A percentile compares a stretch with the other conserved stretches of the same genome.
Conservation (phyloP, 2,113 vertebrate genomes). For the Pontoporia blainvillei region DNA sequence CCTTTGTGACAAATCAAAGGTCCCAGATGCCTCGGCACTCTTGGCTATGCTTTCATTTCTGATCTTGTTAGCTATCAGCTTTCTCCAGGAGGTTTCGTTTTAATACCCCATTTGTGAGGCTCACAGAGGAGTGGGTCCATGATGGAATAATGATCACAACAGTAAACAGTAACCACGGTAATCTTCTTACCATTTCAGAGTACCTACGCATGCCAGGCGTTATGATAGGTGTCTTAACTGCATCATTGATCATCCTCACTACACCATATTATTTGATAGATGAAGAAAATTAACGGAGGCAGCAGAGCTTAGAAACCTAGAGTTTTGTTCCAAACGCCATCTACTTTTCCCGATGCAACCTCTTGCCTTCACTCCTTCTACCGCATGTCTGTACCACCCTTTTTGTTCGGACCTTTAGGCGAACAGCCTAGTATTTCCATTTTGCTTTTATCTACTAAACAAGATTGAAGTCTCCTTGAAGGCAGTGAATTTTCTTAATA, state of each 20-base stretch:
- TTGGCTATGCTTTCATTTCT: neutral
- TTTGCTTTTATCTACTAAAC: neutral
- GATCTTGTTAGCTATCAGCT: neutral
- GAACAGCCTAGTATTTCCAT: neutral
- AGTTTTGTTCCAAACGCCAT: neutral
- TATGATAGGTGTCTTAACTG: neutral
- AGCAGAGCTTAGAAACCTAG: neutral
- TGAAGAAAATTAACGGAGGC: neutral
- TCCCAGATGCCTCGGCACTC: neutral
- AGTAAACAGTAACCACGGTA: neutral
- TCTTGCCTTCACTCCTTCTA: fast-evolving
- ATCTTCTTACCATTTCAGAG: neutral
- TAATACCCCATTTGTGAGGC: neutral
- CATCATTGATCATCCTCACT: neutral
- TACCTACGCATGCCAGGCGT: no score
- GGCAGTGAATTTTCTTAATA: neutral
- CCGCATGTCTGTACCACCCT: fast-evolving
- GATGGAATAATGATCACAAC: neutral
- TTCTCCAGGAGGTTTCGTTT: neutral
- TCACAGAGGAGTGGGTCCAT: neutral
- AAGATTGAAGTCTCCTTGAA: neutral
- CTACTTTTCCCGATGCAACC: neutral
- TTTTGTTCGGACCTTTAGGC: neutral
- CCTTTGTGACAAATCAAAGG: neutral
- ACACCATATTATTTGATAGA: neutral